A percentile compares a stretch with the other conserved stretches of the same genome.
Conservation (phyloP, 2,113 vertebrate genomes). For the Aramus guarauna region DNA sequence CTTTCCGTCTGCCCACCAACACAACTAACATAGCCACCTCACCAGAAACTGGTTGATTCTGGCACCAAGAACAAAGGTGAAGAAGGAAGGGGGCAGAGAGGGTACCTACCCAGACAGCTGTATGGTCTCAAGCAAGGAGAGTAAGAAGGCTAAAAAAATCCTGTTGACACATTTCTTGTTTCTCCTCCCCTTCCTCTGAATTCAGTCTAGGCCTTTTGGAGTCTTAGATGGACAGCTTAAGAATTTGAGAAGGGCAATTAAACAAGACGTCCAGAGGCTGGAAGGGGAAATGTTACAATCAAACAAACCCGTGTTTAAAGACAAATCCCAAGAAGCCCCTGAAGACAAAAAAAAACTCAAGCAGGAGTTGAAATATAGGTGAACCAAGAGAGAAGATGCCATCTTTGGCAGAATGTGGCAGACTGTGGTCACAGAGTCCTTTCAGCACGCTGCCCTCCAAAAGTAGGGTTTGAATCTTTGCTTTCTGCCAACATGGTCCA, state of each 20-base stretch:
- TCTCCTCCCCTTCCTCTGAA: not conserved
- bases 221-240: not conserved
- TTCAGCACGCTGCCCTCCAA: not conserved
- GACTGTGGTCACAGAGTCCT: not conserved
- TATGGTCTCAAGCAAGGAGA: not conserved
- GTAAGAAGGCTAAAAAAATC: not conserved
- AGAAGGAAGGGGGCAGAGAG: not conserved
- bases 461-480: not conserved
- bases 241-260: not conserved
- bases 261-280: not conserved
- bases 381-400: not conserved
- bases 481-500: rapidly evolving
- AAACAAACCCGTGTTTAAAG: not conserved
- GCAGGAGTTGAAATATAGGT: not conserved
- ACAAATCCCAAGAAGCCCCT: not conserved
- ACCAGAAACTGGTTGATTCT: not conserved
- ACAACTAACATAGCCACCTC: not conserved
- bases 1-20: not conserved
- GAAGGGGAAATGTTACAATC: not conserved
- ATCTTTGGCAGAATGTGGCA: not conserved
- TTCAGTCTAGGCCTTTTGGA: not conserved
- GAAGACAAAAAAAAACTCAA: not conserved
- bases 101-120: not conserved
- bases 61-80: not conserved
- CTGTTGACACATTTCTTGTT: not conserved